These are phyloP conservation scores for Cotesia typhae DNA, from an alignment of 1,140 invertebrate species.

Conservation along the genomic window DNA sequence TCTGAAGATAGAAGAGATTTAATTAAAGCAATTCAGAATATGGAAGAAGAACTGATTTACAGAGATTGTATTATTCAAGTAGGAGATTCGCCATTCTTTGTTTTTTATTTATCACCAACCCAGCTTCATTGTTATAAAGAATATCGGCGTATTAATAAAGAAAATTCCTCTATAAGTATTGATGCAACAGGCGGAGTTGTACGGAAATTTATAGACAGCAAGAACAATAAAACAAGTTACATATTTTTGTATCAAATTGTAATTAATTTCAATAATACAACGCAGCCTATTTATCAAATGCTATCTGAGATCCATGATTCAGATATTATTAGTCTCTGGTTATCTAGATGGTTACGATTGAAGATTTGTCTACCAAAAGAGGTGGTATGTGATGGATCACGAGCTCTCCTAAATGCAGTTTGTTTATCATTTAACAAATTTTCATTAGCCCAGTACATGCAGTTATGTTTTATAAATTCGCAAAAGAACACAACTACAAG, in stretches of 20 bases:
- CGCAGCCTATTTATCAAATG: slow-evolving; percentile 1
- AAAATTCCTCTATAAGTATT: not conserved
- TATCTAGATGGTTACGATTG: not conserved
- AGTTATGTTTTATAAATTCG: too few relatives aligned
- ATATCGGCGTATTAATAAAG: not conserved
- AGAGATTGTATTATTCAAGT: not conserved
- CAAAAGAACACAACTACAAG: too few relatives aligned
- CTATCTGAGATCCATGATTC: not conserved
- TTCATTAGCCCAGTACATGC: too few relatives aligned
- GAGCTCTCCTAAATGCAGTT: not conserved
- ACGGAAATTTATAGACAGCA: not conserved
- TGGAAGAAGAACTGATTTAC: not conserved
- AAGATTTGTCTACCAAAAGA: not conserved
- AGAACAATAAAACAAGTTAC: not conserved
- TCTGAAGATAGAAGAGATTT: slow-evolving; percentile 1
- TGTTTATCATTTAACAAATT: too few relatives aligned
- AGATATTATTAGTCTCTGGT: not conserved
- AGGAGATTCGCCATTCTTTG: not conserved
- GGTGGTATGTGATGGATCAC: not conserved
- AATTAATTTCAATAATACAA: not conserved
- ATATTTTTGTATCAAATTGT: slow-evolving; percentile 7
- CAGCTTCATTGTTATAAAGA: not conserved
- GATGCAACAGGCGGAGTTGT: slow-evolving; percentile 4
- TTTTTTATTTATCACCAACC: not conserved
- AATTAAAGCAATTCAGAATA: not conserved